Evolutionary conservation across 2,797 vertebrate species (phyloP).

Genomic region (Neosalanx taihuensis): DNA sequence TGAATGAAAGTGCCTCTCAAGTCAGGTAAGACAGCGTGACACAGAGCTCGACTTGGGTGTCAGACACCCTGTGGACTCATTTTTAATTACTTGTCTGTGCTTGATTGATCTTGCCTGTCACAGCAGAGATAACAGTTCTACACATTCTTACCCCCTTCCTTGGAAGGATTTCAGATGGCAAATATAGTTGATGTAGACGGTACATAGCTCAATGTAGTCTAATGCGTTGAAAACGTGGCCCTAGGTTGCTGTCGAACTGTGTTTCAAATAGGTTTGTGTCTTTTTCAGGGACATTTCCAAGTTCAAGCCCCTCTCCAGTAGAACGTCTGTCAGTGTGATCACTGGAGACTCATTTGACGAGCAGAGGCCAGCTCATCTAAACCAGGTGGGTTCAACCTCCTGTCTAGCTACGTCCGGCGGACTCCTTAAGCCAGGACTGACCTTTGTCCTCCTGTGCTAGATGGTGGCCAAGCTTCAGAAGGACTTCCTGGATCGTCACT

Average conservation of each 20-base stretch:
- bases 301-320: conserved; percentile 77
- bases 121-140: background rate
- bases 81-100: background rate
- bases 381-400: conserved; percentile 64
- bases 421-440: background rate
- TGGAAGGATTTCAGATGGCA: no score
- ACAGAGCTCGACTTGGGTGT: background rate
- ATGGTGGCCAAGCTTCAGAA: conserved; percentile 77
- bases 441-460: conserved; percentile 58
- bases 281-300: conserved; percentile 72
- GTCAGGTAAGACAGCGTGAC: conserved; percentile 64
- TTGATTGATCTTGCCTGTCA: background rate
- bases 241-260: background rate
- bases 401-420: no score
- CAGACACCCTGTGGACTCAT: background rate
- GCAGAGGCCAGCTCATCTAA: conserved; percentile 70
- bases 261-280: background rate
- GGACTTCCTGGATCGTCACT: conserved; percentile 73
- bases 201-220: no score
- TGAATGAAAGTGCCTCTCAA: conserved; percentile 81
- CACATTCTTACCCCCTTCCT: no score
- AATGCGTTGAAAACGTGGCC: background rate
- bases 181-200: no score
- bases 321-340: conserved; percentile 73
- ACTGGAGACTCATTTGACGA: conserved; percentile 75